phyloP scores from a whole-genome alignment of 2,797 vertebrate genomes.

The Enteromius thamalakanensis region DNA sequence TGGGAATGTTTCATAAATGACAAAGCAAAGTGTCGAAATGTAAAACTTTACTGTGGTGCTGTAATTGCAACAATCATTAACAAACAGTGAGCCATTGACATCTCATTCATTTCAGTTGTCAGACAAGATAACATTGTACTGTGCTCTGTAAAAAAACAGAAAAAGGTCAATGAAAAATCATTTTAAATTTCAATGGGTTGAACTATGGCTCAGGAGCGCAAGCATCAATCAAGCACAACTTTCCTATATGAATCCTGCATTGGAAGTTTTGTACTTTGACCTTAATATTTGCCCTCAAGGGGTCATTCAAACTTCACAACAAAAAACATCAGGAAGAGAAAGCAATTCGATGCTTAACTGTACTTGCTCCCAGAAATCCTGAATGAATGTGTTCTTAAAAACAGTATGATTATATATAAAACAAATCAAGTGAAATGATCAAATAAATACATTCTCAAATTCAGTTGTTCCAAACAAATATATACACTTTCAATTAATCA shows the following conservation, averaged over 20 bases:
- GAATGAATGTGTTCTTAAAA: conserved; percentile 50
- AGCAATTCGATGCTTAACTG: conserved; percentile 23
- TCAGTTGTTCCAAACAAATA: conserved; percentile 69
- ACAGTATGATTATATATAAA: conserved; percentile 49
- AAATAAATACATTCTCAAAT: conserved; percentile 85
- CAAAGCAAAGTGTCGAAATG: conserved; percentile 68
- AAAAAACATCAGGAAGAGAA: not conserved
- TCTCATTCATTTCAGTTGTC: conserved; percentile 57
- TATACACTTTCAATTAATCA: conserved; percentile 66
- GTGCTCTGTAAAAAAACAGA: conserved; percentile 71
- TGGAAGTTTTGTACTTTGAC: conserved; percentile 28
- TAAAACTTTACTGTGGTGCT: conserved; percentile 80
- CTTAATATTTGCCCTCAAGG: not conserved
- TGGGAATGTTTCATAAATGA: conserved; percentile 10
- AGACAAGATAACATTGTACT: conserved; percentile 64
- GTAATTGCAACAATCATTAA: conserved; percentile 74
- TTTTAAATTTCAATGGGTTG: conserved; percentile 6
- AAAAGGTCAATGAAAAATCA: conserved; percentile 46
- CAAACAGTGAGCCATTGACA: conserved; percentile 69
- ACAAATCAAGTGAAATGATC: conserved; percentile 66
- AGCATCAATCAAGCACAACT: conserved; percentile 44
- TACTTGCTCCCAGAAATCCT: conserved; percentile 59
- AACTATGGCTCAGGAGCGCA: conserved; percentile 16
- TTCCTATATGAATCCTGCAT: conserved; percentile 31
- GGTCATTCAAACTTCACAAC: not conserved